Evolutionary conservation across 1,140 invertebrate genomes (phyloP), one percentile per base, ranked within the genome.

Genomic region (Thaumetopoea pityocampa): DNA sequence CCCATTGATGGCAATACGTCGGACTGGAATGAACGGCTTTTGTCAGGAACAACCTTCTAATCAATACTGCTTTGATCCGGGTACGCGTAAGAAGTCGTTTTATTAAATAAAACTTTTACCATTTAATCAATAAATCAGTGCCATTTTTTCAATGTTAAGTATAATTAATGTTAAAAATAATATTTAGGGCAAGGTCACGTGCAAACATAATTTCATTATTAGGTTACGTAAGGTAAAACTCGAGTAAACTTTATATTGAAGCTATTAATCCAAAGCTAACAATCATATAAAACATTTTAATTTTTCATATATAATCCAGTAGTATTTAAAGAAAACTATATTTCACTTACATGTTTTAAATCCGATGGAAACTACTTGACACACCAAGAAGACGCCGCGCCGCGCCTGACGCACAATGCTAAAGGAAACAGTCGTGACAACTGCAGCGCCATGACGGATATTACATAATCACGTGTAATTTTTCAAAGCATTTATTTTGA

Each of bases 281-380:
- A n/a, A n/a, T n/a, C n/a, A n/a, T n/a, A n/a, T n/a, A n/a, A n/a
- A n/a, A n/a, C n/a, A n/a, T n/a, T n/a, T n/a, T n/a, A n/a, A n/a
- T n/a, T n/a, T n/a, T n/a, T n/a, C n/a, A n/a, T n/a, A n/a, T n/a
- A n/a, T n/a, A n/a, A n/a, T n/a, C n/a, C n/a, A n/a, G n/a, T 9
- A 30, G 8, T 32, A 33, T 9, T 9, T 44, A 41, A 22, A 30
- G 34, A 18, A n/a, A 16, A 22, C 15, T 30, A 23, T 9, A 30
- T 19, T 27, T 27, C 35, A 79, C 79, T 83, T 79, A 83, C 79
- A 80, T 83, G 70, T 80, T 64, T 78, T 52, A 72, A 66, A 73
- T 79, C 72, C 72, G 62, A 69, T 74, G 48, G 65, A 70, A 70
- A 63, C 51, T 62, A 51, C 53, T 62, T 43, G 53, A 69, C 59